Evolutionary conservation across 2,888 invertebrate genomes (phyloP), one percentile per base, ranked within the genome.

Genomic region (Cerceris rybyensis): DNA sequence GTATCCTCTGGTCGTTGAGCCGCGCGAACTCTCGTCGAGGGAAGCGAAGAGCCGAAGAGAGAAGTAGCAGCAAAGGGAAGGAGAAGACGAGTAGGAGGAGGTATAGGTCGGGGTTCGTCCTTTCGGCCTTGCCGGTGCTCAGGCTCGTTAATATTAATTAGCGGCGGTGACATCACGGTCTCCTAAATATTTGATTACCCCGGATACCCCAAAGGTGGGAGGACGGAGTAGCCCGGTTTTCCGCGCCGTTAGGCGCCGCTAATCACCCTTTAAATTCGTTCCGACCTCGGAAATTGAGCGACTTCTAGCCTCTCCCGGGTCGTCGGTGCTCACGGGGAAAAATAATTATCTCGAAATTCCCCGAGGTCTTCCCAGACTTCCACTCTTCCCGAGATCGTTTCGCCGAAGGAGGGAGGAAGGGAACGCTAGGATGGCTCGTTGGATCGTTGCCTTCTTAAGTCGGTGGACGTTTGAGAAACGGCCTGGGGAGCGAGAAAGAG

Each of bases 111-210:
- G 1, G 28, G 71, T 66, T 59, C 60, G 52, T 72, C 70, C 75
- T 63, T 61, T 71, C 73, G 70, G 75, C 64, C 84, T 54, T 14
- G 59, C 0, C 59, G 17, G 67, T 77, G 63, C 46, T 70, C 46
- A 46, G 64, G 60, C 81, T 86, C 85, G 81, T 88, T 83, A 82
- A 87, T 88, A 84, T 85, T 82, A 87, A 86, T 88, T 85, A 81
- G 81, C 75, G 81, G 14, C 75, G 76, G 79, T 83, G 80, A 83
- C 82, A 84, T 81, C 86, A 67, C 75, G 59, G 68, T 79, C 80
- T 75, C 66, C 83, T 85, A 82, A 87, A 86, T 86, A 84, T 86
- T 87, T 87, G 75, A 88, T 86, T 75, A 83, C 50, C 75, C 60
- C 50, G 60, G 70, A 76, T 76, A 75, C 28, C 46, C n/a, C 8